Percentiles rank a stretch among this genome's conserved stretches.
Evolutionary conservation across 1,140 invertebrate species (phyloP).

Genomic region (Laodelphax striatellus): DNA sequence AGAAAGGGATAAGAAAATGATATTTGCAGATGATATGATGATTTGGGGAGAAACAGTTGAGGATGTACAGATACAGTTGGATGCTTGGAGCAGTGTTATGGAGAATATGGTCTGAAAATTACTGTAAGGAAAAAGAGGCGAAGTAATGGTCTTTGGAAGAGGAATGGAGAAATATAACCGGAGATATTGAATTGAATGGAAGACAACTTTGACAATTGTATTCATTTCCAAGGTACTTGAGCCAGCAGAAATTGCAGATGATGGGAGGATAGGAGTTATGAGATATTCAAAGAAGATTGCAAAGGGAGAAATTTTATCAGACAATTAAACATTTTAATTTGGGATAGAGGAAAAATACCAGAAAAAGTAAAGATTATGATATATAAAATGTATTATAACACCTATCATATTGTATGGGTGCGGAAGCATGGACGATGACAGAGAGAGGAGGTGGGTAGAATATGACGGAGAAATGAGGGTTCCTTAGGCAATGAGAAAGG

Average conservation of each 20-base stretch:
- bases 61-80: not conserved
- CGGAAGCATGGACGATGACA: not conserved
- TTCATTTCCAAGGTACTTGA: not conserved
- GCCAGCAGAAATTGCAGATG: not conserved
- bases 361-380: not conserved
- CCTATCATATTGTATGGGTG: not conserved
- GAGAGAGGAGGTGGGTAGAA: not conserved
- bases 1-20: not conserved
- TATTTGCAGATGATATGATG: conserved; percentile 2
- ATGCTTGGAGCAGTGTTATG: not conserved
- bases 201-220: not conserved
- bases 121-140: not conserved
- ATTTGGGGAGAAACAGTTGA: not conserved
- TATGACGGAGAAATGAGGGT: not conserved
- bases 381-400: not conserved
- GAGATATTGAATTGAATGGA: not conserved
- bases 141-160: not conserved
- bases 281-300: not conserved
- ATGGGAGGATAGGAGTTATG: not conserved
- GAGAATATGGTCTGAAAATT: not conserved
- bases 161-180: not conserved
- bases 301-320: not conserved
- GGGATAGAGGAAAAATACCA: not conserved
- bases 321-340: not conserved
- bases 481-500: not conserved